phyloP scores from a whole-genome alignment of 2,888 invertebrate species.

The Carcina quercana region DNA sequence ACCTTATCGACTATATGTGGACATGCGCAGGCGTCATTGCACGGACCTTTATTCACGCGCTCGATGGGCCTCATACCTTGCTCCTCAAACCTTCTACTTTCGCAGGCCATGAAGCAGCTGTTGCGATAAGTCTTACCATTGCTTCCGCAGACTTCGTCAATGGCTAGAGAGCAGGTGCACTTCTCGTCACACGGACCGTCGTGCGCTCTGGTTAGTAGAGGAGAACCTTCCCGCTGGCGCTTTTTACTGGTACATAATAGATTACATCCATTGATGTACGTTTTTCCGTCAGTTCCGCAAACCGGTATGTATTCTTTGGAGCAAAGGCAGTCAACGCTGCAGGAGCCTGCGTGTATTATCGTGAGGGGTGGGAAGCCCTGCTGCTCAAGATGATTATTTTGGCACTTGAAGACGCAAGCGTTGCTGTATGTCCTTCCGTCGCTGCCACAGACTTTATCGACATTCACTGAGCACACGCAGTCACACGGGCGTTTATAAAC shows the following conservation, averaged over 20 bases:
- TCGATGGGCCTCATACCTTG: no score
- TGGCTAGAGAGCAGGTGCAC: slow-evolving; percentile 17
- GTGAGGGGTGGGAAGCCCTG: slow-evolving; percentile 3
- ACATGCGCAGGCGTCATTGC: slow-evolving; percentile 13
- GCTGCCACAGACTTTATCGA: slow-evolving; percentile 23
- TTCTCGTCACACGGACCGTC: slow-evolving; percentile 20
- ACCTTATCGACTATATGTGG: slow-evolving; percentile 5
- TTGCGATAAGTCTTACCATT: slow-evolving; percentile 32
- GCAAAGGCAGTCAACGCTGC: slow-evolving; percentile 17
- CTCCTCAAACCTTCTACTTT: slow-evolving; percentile 2
- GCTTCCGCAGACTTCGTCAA: slow-evolving; percentile 31
- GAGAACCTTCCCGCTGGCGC: slow-evolving; percentile 4
- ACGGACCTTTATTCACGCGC: no score
- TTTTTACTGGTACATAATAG: slow-evolving; percentile 23
- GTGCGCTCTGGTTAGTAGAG: slow-evolving; percentile 10
- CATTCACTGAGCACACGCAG: no score
- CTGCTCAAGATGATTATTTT: neutral
- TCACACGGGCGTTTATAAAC: no score
- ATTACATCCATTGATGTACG: slow-evolving; percentile 32
- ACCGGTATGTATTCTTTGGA: slow-evolving; percentile 21
- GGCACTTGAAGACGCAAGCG: slow-evolving; percentile 13
- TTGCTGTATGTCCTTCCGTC: slow-evolving; percentile 74
- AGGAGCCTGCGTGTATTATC: slow-evolving; percentile 12
- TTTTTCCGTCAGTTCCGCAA: slow-evolving; percentile 30
- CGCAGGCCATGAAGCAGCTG: slow-evolving; percentile 29